Evolutionary conservation across 2,888 invertebrate species (phyloP), one percentile per base, ranked within the genome.

Genomic region (Gnatocerus cornutus): DNA sequence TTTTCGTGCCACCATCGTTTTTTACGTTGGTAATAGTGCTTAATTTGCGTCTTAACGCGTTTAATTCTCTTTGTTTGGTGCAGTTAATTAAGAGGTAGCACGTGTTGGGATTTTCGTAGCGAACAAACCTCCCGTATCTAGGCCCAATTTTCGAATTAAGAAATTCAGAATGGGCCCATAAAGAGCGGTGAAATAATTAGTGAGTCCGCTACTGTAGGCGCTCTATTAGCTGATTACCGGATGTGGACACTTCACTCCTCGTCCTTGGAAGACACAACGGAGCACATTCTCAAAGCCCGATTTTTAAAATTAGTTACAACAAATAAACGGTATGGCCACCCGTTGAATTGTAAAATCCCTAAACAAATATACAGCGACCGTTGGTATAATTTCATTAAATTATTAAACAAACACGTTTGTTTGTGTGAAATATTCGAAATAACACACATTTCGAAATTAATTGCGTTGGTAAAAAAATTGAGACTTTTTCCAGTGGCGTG

Each of bases 141-240:
- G 14, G 37, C 9, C 48, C 12, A 59, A 59, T 67, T 59, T 53
- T 67, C 46, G 52, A 52, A 59, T 67, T 52, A 58, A 59, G 53
- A 59, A 48, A 48, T 52, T 48, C 48, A 13, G 29, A 37, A 39
- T 16, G 41, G 67, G 46, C 43, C 59, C 67, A 69, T 58, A 48
- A 50, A 66, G 56, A 61, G 74, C 71, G 71, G 73, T 74, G 72
- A 74, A 72, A 75, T 74, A 77, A 78, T 77, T 76, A 77, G 74
- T 73, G 74, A 75, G 73, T 66, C 75, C 75, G 75, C 71, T 79
- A 76, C 74, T 73, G 75, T 79, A 77, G 78, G 74, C 74, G 77
- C 75, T 79, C 76, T 78, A 79, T 80, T 79, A 80, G 76, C 76
- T 78, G 78, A 78, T 77, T 78, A 76, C 81, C 81, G 81, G 81